These are phyloP conservation scores for Drosophila fuyamai DNA, from an alignment of 1,140 invertebrate species.

Conservation along the genomic window DNA sequence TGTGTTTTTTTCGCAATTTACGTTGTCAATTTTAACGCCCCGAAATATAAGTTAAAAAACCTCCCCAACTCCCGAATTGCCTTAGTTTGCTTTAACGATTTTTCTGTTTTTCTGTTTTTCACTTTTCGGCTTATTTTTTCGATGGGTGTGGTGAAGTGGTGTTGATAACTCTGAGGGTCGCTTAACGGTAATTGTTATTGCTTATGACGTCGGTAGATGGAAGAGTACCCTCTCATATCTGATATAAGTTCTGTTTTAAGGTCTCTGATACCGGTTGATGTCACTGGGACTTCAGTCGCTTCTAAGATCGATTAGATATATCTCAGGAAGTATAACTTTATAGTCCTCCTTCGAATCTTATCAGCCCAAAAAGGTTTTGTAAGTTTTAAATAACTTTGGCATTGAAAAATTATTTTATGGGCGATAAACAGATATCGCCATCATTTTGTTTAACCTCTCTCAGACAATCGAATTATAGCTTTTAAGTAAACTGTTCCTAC, in stretches of 20 bases:
- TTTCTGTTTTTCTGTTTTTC: conserved; percentile 25
- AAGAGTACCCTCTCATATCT: conserved; percentile 15
- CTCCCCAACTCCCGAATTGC: not conserved
- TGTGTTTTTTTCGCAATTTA: conserved; percentile 70
- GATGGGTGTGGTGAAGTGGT: conserved; percentile 40
- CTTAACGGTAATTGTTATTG: conserved; percentile 68
- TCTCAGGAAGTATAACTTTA: not conserved
- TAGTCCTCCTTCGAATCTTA: not conserved
- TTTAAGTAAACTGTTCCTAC: too few species aligned
- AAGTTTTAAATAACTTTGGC: not conserved
- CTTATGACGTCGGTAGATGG: conserved; percentile 36
- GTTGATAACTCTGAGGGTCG: conserved; percentile 55
- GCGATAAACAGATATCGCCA: too few species aligned
- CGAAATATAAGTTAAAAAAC: conserved; percentile 47
- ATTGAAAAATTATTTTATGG: not conserved
- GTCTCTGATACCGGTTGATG: conserved; percentile 26
- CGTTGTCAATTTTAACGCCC: conserved; percentile 80
- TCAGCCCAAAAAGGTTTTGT: not conserved
- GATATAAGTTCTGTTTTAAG: conserved; percentile 14
- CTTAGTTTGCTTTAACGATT: conserved; percentile 13
- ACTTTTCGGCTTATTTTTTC: conserved; percentile 5
- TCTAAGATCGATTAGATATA: not conserved
- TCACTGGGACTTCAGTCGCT: conserved; percentile 19
- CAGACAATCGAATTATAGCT: too few species aligned
- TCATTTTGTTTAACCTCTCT: too few species aligned